Conservation (phyloP, 2,113 vertebrate species). For the Shinisaurus crocodilurus region DNA sequence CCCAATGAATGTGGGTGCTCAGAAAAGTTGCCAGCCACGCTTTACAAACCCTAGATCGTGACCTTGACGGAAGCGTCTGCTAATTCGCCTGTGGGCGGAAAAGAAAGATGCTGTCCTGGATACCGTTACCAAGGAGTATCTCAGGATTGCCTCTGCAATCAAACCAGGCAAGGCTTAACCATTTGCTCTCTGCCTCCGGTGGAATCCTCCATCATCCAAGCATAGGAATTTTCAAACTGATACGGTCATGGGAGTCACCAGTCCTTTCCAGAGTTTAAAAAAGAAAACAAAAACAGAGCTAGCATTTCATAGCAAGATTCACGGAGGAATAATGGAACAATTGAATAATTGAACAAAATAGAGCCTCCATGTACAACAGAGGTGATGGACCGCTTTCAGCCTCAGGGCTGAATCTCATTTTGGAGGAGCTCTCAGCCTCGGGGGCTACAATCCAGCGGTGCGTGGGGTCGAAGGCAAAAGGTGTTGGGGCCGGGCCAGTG, state of each 20-base stretch:
- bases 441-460: no score
- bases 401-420: no score
- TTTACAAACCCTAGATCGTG: rapidly evolving
- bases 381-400: not conserved
- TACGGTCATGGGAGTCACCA: no score
- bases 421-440: no score
- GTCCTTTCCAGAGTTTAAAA: not conserved
- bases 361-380: not conserved
- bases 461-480: no score
- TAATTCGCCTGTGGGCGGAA: conserved; percentile 55
- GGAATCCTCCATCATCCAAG: conserved; percentile 19
- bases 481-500: no score
- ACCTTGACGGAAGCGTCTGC: conserved; percentile 34
- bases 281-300: not conserved
- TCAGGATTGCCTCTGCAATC: conserved; percentile 56
- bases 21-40: not conserved
- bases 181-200: conserved; percentile 43
- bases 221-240: not conserved
- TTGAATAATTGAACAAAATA: not conserved
- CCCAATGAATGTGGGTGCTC: not conserved
- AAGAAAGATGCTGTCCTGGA: conserved; percentile 37
- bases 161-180: conserved; percentile 58
- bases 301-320: not conserved
- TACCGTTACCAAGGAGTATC: conserved; percentile 54
- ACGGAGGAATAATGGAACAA: not conserved